Base-by-base conservation (phyloP, 2,888 invertebrate species). In the Protula sp. region DNA sequence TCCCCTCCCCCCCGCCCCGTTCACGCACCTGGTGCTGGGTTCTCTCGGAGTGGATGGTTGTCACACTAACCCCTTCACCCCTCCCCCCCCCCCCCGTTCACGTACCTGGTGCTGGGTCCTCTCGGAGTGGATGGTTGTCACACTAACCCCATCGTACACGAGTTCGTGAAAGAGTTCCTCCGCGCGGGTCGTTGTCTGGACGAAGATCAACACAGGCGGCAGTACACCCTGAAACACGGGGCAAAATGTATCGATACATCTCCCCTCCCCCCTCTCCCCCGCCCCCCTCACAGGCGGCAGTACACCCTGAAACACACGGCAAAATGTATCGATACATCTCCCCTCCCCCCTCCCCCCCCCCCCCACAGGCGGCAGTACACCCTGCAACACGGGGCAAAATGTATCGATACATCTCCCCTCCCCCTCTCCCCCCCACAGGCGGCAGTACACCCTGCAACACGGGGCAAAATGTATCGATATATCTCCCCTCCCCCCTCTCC, bases 61-160 rank as follows among this genome's bases (percentile, higher is more conserved):
- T 94, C 2, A 94, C 92, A 74, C 92, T 92, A 68, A 94, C 89
- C 0, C 91, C 92, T 78, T 94, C 94, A n/a, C n/a, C n/a, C n/a
- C n/a, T n/a, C n/a, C n/a, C n/a, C n/a, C n/a, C n/a, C n/a, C n/a
- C n/a, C n/a, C n/a, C n/a, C n/a, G n/a, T n/a, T n/a, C n/a, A n/a
- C n/a, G n/a, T n/a, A 89, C 90, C 86, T 91, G 89, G 30, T 87
- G 84, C 73, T 94, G 93, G 0, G 92, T 89, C 68, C 92, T 86
- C 75, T 94, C 94, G 0, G 94, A 87, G 80, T 97, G 95, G 68
- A 97, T 95, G 24, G 89, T 90, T 77, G 94, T 94, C 2, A 94
- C 92, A 74, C 92, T 92, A 68, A 94, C 89, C 0, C 91, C 92
- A 78, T 94, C 94, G 77, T 92, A 92, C 56, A 93, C 87, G 0